Base-by-base conservation (phyloP, 1,140 invertebrate genomes). In the Trichogramma pretiosum region DNA sequence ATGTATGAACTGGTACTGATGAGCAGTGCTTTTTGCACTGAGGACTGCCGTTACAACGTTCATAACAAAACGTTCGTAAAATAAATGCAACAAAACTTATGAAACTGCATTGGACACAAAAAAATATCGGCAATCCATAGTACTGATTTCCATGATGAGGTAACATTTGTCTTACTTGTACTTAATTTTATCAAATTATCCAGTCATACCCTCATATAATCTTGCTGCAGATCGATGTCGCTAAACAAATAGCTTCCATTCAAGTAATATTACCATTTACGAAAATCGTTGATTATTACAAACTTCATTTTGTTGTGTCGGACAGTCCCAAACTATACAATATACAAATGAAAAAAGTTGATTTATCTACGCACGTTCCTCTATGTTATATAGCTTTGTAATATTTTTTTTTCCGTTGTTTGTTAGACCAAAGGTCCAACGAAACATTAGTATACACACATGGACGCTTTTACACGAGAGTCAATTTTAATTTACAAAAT, bases 111-210 rank as follows among this genome's bases (percentile, higher is more conserved):
- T 55, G 50, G 50, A 61, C 54, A n/a, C n/a, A 58, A 53, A 57
- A 46, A 42, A 54, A 55, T 56, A 59, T 62, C 58, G 58, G 56
- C 57, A 59, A 54, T 55, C 56, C 56, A 51, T 39, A 41, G 49
- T 59, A 61, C 58, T 59, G 59, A 56, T 63, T 67, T 67, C 58
- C 60, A 72, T 73, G 69, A 74, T 73, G 70, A 74, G 72, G 72
- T 73, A 74, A 74, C 72, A 71, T 65, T 72, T 74, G 70, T 74
- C 68, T 70, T 72, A 72, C 66, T 73, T 74, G 70, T 73, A 74
- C 72, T 73, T 72, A 74, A 60, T 69, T n/a, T 74, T 73, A 73
- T 72, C 68, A 73, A 72, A 72, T 72, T 70, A 72, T 71, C 68
- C 72, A 71, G 68, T 74, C 68, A 70, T 72, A 70, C 68, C 64